These are phyloP conservation scores for Chloropsis cyanopogon DNA, from an alignment of 2,113 vertebrate genomes.

Conservation along the genomic window DNA sequence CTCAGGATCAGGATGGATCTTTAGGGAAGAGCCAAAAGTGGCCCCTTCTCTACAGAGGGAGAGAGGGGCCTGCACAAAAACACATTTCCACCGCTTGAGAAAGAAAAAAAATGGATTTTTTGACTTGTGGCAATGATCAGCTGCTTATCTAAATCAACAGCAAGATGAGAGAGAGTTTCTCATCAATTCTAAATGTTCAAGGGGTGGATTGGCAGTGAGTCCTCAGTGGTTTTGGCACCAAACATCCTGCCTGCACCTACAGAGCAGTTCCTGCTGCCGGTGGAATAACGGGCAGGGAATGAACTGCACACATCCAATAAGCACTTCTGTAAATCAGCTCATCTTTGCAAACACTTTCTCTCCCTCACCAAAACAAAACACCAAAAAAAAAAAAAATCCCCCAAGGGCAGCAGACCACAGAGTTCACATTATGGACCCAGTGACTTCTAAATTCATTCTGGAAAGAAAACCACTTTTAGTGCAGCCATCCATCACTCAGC, in stretches of 20 bases:
- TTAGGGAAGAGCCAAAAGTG: not conserved
- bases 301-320: not conserved
- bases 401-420: not conserved
- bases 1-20: not conserved
- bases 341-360: not conserved
- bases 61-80: not conserved
- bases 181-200: not conserved
- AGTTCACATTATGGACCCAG: not conserved
- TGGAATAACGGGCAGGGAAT: not conserved
- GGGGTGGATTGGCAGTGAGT: not conserved
- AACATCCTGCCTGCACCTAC: not conserved
- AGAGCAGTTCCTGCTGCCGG: not conserved
- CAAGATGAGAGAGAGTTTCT: not conserved
- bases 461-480: slow-evolving; percentile 13
- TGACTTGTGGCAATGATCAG: not conserved
- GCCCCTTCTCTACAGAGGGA: not conserved
- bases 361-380: not conserved
- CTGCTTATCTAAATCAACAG: not conserved
- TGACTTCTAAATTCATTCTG: not conserved
- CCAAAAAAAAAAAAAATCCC: accelerated
- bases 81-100: not conserved
- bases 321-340: not conserved
- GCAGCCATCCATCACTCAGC: slow-evolving; percentile 20
- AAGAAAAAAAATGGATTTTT: not conserved
- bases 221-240: not conserved